Evolutionary conservation across 2,113 vertebrate genomes (phyloP).

Genomic region (Setophaga petechia): DNA sequence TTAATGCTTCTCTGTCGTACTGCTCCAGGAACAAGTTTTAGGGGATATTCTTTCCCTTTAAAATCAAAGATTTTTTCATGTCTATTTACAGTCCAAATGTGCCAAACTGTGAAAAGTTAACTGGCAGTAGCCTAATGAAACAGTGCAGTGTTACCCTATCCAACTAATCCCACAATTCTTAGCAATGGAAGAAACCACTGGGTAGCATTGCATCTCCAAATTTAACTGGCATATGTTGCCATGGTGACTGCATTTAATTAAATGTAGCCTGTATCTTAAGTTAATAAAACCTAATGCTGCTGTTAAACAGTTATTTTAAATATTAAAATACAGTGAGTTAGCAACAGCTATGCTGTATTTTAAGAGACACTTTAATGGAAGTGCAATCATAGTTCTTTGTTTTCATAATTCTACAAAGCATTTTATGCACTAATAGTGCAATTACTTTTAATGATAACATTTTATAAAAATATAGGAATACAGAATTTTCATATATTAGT

Average conservation of each 20-base stretch:
- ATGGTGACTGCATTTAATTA: slow-evolving; percentile 81
- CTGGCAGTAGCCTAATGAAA: slow-evolving; percentile 69
- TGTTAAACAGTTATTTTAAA: slow-evolving; percentile 83
- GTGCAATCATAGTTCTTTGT: slow-evolving; percentile 81
- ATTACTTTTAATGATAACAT: slow-evolving; percentile 77
- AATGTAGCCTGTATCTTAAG: slow-evolving; percentile 80
- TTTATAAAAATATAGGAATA: slow-evolving; percentile 75
- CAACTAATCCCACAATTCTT: slow-evolving; percentile 63
- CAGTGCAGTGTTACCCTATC: slow-evolving; percentile 78
- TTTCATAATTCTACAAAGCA: slow-evolving; percentile 78
- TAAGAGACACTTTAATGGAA: slow-evolving; percentile 84
- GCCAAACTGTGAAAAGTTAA: slow-evolving; percentile 87
- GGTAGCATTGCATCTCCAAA: slow-evolving; percentile 69
- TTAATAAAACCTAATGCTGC: slow-evolving; percentile 82
- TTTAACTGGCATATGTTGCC: slow-evolving; percentile 73
- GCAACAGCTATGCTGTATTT: slow-evolving; percentile 79
- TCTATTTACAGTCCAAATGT: slow-evolving; percentile 80
- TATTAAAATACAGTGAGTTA: slow-evolving; percentile 80
- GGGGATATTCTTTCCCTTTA: slow-evolving; percentile 63
- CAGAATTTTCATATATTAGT: slow-evolving; percentile 72
- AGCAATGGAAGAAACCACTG: slow-evolving; percentile 68
- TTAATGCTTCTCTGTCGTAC: slow-evolving; percentile 66
- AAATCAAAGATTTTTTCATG: slow-evolving; percentile 73
- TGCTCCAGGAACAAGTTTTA: slow-evolving; percentile 59
- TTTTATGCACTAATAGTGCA: slow-evolving; percentile 83